A percentile compares a stretch with the other conserved stretches of the same genome.
These are phyloP conservation scores for Eupeodes luniger DNA, from an alignment of 2,888 invertebrate species.

Conservation along the genomic window DNA sequence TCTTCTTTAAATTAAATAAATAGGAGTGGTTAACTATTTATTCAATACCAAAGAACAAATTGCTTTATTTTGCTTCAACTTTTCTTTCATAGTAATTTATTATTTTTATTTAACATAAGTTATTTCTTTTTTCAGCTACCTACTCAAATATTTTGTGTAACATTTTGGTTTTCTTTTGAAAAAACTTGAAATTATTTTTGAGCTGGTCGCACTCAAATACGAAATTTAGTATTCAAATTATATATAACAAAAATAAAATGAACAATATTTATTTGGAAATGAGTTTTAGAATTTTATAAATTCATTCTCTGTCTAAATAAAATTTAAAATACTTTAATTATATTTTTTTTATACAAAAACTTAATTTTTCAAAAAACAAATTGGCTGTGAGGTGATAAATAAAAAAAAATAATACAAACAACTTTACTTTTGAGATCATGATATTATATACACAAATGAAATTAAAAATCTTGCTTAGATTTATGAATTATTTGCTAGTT, in stretches of 20 bases:
- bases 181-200: background rate
- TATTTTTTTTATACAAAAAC: conserved; percentile 4
- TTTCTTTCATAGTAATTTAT: background rate
- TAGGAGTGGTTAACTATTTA: conserved; percentile 13
- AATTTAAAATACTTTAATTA: background rate
- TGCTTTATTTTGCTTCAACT: background rate
- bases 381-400: conserved; percentile 66
- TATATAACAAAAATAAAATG: background rate
- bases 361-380: conserved; percentile 47
- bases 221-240: background rate
- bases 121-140: background rate
- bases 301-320: too few relatives aligned
- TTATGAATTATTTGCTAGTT: conserved; percentile 26
- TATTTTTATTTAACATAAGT: background rate
- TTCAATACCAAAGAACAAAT: background rate
- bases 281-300: background rate
- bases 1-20: background rate
- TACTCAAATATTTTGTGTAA: background rate
- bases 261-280: background rate
- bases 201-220: too few relatives aligned
- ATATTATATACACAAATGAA: conserved; percentile 22
- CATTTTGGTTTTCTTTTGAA: background rate
- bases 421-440: conserved; percentile 30
- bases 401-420: conserved; percentile 13
- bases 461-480: background rate